Percentiles rank a stretch among this genome's conserved stretches.
phyloP scores from a whole-genome alignment of 2,888 invertebrate genomes.

The Bursaphelenchus okinawaensis region DNA sequence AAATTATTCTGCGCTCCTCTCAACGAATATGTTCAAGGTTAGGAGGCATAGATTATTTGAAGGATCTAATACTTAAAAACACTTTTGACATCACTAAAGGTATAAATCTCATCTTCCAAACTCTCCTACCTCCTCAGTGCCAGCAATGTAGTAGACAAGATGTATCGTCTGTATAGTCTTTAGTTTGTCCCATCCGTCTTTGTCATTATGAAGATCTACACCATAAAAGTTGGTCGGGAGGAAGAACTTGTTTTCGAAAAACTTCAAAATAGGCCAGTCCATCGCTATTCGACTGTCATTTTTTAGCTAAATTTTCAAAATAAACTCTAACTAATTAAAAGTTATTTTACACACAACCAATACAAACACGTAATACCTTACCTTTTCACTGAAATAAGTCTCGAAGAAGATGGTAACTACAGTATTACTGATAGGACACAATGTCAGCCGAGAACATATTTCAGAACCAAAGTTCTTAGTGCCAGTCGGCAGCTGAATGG shows the following conservation, averaged over 20 bases:
- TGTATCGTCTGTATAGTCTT: constrained; percentile 49
- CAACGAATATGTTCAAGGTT: not conserved
- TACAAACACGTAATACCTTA: no score
- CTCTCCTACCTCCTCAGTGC: constrained; percentile 34
- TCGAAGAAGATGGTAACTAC: constrained; percentile 52
- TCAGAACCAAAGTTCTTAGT: constrained; percentile 45
- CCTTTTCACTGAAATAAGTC: constrained; percentile 53
- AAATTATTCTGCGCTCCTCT: no score
- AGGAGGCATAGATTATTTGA: not conserved
- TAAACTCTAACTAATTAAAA: constrained; percentile 4
- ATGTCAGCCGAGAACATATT: constrained; percentile 43
- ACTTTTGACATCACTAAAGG: no score
- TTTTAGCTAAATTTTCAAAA: constrained; percentile 35
- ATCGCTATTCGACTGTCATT: constrained; percentile 46
- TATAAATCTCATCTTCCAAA: no score
- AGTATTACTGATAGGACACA: constrained; percentile 48
- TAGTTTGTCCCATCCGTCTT: constrained; percentile 31
- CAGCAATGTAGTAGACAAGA: constrained; percentile 42
- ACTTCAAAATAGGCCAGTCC: constrained; percentile 55
- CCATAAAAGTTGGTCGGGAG: constrained; percentile 56
- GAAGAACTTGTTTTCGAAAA: constrained; percentile 55
- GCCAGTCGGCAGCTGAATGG: constrained; percentile 38
- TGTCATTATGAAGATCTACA: constrained; percentile 31
- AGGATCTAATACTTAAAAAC: not conserved
- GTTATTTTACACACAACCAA: not conserved